Conservation (phyloP, 2,888 invertebrate species). For the Strigamia transsilvanica region DNA sequence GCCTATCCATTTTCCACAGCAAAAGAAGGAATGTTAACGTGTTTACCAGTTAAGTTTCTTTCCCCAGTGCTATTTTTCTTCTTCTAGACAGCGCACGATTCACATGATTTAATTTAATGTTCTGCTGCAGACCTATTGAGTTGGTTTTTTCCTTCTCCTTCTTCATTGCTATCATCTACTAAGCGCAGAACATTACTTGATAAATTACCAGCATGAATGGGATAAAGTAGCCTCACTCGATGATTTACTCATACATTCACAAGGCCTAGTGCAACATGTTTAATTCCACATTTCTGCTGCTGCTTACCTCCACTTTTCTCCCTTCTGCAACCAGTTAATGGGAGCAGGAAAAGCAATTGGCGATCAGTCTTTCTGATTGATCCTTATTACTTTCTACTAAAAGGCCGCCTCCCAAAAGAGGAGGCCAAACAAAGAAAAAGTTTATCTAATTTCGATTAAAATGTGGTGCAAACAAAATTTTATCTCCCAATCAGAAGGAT, state of each 20-base stretch:
- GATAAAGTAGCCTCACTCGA: slow-evolving; percentile 31
- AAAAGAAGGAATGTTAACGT: not conserved
- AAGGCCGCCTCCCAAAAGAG: not conserved
- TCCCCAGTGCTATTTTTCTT: not conserved
- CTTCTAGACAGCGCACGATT: slow-evolving; percentile 7
- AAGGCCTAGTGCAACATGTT: slow-evolving; percentile 18
- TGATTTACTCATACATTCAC: slow-evolving; percentile 35
- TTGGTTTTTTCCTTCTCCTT: not conserved
- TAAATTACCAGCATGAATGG: slow-evolving; percentile 33
- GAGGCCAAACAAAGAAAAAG: not conserved
- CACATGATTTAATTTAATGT: slow-evolving; percentile 37
- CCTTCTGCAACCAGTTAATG: slow-evolving; percentile 25
- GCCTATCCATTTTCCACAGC: not conserved
- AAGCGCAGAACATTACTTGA: slow-evolving; percentile 4
- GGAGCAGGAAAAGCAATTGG: not conserved
- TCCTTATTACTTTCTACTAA: slow-evolving; percentile 25
- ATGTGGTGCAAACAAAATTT: not conserved
- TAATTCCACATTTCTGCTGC: slow-evolving; percentile 29
- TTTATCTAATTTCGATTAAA: not conserved
- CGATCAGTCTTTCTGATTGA: slow-evolving; percentile 39
- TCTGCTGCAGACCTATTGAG: not conserved
- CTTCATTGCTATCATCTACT: not conserved
- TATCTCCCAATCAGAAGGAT: too few species aligned
- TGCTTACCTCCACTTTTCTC: not conserved
- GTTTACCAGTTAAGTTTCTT: not conserved